Evolutionary conservation across 2,797 vertebrate genomes (phyloP), one percentile per base, ranked within the genome.

Genomic region (Eleutherodactylus coqui): DNA sequence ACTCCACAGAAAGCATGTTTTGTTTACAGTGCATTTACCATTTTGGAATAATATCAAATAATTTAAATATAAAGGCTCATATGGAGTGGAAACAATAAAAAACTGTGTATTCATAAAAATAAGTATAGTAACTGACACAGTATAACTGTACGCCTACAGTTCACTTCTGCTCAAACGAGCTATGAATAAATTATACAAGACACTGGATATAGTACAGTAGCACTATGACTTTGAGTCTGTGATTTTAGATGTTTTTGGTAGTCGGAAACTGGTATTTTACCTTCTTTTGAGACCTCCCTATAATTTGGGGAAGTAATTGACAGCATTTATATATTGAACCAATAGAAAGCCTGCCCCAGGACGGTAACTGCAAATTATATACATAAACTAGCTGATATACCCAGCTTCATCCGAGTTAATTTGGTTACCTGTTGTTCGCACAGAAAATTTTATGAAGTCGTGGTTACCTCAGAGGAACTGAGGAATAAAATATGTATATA

Each of bases 11-110:
- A 87, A 75, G 82, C 34, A 32, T 64, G 67, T 84, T 79, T 79
- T 87, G 86, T 87, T 87, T 87, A 87, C 69, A 76, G 70, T 27
- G 32, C 82, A 62, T 49, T 87, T 84, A 78, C 76, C 67, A 87
- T 79, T 87, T 83, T 84, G 82, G 82, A 87, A 79, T 80, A 53
- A 84, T 84, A 58, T 84, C 86, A 87, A 80, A 84, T 84, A 49
- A 87, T 87, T 72, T 64, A 75, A 84, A 79, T 87, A 51, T 84
- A 84, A 87, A 84, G 77, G 27, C 62, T 24, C 43, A 47, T 75
- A 79, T 60, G 60, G 27, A 83, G 75, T 38, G 29, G 21, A 58
- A 73, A 73, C 51, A 79, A 60, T 83, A 78, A 58, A 41, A 73
- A 83, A 77, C 76, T 60, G 53, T 45, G 75, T 76, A 75, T 87